These are phyloP conservation scores for Peromyscus polionotus DNA, from an alignment of 2,113 vertebrate species.

Conservation along the genomic window DNA sequence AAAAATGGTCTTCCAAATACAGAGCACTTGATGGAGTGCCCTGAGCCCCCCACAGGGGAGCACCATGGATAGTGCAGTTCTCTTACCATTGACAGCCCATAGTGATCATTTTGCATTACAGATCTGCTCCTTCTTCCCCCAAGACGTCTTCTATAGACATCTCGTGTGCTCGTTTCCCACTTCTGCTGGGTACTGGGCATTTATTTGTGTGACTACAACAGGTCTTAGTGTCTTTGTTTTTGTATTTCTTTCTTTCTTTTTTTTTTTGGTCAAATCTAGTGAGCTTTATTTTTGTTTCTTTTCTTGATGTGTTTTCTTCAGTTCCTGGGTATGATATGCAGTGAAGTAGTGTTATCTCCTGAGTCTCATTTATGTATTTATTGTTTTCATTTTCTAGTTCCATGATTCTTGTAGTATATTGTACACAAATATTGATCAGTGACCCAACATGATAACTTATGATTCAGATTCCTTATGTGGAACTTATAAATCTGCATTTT, in stretches of 20 bases:
- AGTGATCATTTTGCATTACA: background rate
- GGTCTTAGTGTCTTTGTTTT: background rate
- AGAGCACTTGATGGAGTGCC: background rate
- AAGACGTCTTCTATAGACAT: background rate
- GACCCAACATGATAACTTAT: background rate
- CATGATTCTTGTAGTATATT: background rate
- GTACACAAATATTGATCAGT: background rate
- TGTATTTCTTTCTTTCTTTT: background rate
- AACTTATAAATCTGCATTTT: background rate
- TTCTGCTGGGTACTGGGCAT: background rate
- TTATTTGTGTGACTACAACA: background rate
- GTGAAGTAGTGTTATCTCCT: background rate
- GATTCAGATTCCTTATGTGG: background rate
- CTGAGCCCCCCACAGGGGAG: background rate
- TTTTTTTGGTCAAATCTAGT: background rate
- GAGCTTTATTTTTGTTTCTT: slow-evolving; percentile 11
- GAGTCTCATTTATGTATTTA: background rate
- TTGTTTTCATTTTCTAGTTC: background rate
- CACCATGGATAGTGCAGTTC: fast-evolving
- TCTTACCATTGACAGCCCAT: background rate
- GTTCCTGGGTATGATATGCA: background rate
- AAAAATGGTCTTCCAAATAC: background rate
- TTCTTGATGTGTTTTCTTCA: background rate
- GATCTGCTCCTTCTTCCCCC: background rate
- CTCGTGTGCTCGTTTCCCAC: background rate